These are phyloP conservation scores for Lordiphosa collinella DNA, from an alignment of 1,140 invertebrate genomes.

Conservation along the genomic window DNA sequence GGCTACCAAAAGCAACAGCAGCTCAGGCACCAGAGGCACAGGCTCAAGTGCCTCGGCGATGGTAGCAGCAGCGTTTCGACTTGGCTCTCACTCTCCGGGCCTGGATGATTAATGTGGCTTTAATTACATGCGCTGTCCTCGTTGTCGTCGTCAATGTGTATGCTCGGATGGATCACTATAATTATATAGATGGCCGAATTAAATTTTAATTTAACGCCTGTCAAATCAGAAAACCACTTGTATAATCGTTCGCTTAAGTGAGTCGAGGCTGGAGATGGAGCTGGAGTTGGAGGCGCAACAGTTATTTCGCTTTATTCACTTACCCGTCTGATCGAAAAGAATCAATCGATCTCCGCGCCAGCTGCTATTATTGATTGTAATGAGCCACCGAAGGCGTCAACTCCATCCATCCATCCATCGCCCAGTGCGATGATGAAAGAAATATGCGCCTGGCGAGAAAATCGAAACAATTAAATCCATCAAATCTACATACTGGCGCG, in stretches of 20 bases:
- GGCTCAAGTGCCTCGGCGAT: conserved; percentile 48
- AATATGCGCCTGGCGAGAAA: conserved; percentile 21
- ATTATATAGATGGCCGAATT: conserved; percentile 78
- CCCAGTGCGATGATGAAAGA: conserved; percentile 22
- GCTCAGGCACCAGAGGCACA: conserved; percentile 17
- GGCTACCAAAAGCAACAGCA: conserved; percentile 61
- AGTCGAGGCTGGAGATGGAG: conserved; percentile 18
- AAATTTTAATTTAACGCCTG: conserved; percentile 78
- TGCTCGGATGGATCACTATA: conserved; percentile 76
- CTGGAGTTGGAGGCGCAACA: conserved; percentile 21
- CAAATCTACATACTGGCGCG: conserved; percentile 37
- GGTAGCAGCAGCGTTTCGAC: background rate
- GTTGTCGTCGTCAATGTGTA: conserved; percentile 63
- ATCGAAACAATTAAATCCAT: conserved; percentile 65
- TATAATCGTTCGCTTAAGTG: conserved; percentile 70
- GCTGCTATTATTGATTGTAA: conserved; percentile 68
- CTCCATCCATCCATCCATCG: conserved; percentile 30
- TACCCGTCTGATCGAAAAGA: conserved; percentile 44
- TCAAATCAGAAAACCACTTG: conserved; percentile 76
- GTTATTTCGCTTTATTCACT: conserved; percentile 41
- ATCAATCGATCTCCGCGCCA: conserved; percentile 60
- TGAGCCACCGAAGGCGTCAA: conserved; percentile 76
- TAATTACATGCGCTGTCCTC: conserved; percentile 70
- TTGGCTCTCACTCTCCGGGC: conserved; percentile 9
- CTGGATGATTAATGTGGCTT: conserved; percentile 74